Evolutionary conservation across 2,888 invertebrate species (phyloP).

Genomic region (Tetrapedia diversipes): DNA sequence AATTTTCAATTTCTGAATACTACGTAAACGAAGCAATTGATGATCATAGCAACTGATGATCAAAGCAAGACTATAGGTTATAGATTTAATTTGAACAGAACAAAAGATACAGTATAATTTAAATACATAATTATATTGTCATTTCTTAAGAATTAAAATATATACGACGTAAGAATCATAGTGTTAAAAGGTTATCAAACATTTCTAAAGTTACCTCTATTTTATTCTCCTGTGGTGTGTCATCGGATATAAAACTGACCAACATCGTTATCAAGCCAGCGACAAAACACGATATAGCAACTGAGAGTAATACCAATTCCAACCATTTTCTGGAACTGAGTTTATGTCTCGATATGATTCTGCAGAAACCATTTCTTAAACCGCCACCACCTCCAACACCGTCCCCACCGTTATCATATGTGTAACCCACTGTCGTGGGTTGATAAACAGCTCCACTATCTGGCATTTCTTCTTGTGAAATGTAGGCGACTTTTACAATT

Average conservation of each 20-base stretch:
- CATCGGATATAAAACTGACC: constrained; percentile 75
- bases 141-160: neutral
- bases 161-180: neutral
- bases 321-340: constrained; percentile 80
- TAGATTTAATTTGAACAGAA: neutral
- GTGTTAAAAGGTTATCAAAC: neutral
- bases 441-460: constrained; percentile 82
- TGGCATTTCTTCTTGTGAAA: constrained; percentile 74
- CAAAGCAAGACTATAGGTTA: neutral
- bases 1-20: neutral
- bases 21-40: neutral
- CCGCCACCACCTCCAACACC: constrained; percentile 71
- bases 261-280: constrained; percentile 78
- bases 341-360: constrained; percentile 80
- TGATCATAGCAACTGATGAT: neutral
- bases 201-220: constrained; percentile 52
- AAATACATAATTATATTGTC: neutral
- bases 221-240: constrained; percentile 27
- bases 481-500: constrained; percentile 48
- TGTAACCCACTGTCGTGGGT: constrained; percentile 81
- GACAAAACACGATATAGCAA: constrained; percentile 77
- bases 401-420: constrained; percentile 79
- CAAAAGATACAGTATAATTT: neutral
- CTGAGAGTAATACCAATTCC: constrained; percentile 79
- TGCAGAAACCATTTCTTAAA: constrained; percentile 75